Base-by-base conservation (phyloP, 2,888 invertebrate genomes). In the Chrysolina americana region DNA sequence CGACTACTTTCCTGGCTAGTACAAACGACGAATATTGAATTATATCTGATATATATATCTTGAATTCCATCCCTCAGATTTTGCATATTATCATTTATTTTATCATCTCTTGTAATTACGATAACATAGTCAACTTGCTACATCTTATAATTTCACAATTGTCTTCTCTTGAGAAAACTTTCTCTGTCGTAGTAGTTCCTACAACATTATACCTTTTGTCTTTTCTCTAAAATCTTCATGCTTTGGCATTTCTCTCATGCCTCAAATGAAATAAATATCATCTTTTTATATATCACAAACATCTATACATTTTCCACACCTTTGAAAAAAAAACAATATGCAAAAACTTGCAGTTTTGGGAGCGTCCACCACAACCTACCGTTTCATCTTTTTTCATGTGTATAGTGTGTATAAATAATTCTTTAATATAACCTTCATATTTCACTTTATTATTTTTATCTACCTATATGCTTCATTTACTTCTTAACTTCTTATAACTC, bases 1-100 rank as follows among this genome's bases (percentile, higher is more conserved):
- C n/a, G n/a, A 48, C 48, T 17, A 48, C 48, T 48, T 48, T 48
- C 48, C 48, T 48, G 48, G 48, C 48, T 48, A 48, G 48, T 48
- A 48, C 17, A 13, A 48, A 48, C 48, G 48, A 48, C 48, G 48
- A 48, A 17, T 48, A 48, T 48, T 48, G 15, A 17, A 48, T 48
- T 48, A 48, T 48, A 48, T 0, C n/a, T 48, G 48, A 48, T 48
- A 48, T n/a, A 48, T n/a, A 48, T 48, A 5, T 48, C n/a, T 48
- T n/a, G n/a, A 48, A 48, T 48, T 48, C 2, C 48, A 48, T 48
- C 48, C n/a, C 48, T 48, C 48, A 48, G n/a, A 13, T 48, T 48
- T 48, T 17, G 48, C 48, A 48, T 48, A n/a, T n/a, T n/a, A 48
- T 48, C n/a, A 13, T 48, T n/a, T n/a, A 48, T 48, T 17, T 17